Conservation (phyloP, 2,888 invertebrate genomes). For the Diabrotica balteata region DNA sequence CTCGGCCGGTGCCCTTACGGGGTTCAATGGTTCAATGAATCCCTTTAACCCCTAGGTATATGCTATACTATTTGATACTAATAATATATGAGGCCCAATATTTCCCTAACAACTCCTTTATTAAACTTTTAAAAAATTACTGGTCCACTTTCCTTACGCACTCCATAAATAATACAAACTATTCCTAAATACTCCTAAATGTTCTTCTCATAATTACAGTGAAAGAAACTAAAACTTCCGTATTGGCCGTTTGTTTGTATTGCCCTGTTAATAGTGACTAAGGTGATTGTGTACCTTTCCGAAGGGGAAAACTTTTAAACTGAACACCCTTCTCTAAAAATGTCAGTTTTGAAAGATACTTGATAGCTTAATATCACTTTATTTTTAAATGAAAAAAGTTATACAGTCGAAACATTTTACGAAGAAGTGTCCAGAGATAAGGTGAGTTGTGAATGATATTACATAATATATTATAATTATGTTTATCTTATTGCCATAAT, state of each 20-base stretch:
- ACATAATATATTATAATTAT: no score
- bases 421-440: conserved; percentile 5
- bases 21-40: no score
- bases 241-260: conserved; percentile 25
- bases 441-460: conserved; percentile 10
- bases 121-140: no score
- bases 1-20: no score
- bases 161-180: no score
- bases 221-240: background rate
- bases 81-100: no score
- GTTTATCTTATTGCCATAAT: no score
- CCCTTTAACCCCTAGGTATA: no score
- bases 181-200: no score
- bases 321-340: background rate
- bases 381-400: conserved; percentile 15
- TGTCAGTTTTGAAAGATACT: conserved; percentile 4
- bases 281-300: conserved; percentile 7
- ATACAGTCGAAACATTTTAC: conserved; percentile 14
- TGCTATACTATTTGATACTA: no score
- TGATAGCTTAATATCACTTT: background rate
- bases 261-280: background rate
- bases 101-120: no score
- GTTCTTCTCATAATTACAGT: background rate
- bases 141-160: no score
- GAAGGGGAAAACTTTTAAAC: conserved; percentile 7